Base-by-base conservation (phyloP, 2,888 invertebrate genomes). In the Herminia tarsipennalis region DNA sequence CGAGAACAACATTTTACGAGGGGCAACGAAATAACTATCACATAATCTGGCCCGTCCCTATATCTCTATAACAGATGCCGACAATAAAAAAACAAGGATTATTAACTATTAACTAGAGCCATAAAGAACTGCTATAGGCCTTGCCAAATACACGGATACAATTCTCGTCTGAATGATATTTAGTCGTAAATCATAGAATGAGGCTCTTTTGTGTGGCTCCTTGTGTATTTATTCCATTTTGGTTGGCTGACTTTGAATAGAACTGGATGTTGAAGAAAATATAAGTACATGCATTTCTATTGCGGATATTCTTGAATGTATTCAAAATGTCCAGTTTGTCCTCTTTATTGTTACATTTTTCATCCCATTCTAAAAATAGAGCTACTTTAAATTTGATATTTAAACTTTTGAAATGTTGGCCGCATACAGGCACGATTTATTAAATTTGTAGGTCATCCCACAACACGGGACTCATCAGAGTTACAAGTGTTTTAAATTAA, bases 181-280 rank as follows among this genome's bases (percentile, higher is more conserved):
- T 55, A 58, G 64, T 75, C 73, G 69, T 82, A 79, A 82, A 82
- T 83, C 79, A 81, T 76, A 74, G 60, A 66, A 66, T 52, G 63
- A 56, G 51, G 38, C 48, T 60, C 66, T 66, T 70, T 72, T 71
- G 65, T 65, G 34, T 56, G 37, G 18, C 39, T 48, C 59, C 52
- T 59, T 62, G 56, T 66, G 59, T 70, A 61, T 73, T 67, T 73
- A 70, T 78, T 77, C 66, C 63, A 61, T 63, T 62, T 54, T 50
- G 53, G 46, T 56, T 59, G 49, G 47, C 59, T 65, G 75, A 43
- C 46, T 68, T 34, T 70, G 73, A 77, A 79, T 75, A 63, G 62
- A 54, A 43, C 56, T 57, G 61, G 63, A 70, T 63, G 57, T 45
- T 58, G 53, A 70, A 69, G 59, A 66, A 53, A 53, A 49, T 41